Percentiles rank a stretch among this genome's conserved stretches.
Evolutionary conservation across 2,888 invertebrate genomes (phyloP).

Genomic region (Campopleginae sp.): DNA sequence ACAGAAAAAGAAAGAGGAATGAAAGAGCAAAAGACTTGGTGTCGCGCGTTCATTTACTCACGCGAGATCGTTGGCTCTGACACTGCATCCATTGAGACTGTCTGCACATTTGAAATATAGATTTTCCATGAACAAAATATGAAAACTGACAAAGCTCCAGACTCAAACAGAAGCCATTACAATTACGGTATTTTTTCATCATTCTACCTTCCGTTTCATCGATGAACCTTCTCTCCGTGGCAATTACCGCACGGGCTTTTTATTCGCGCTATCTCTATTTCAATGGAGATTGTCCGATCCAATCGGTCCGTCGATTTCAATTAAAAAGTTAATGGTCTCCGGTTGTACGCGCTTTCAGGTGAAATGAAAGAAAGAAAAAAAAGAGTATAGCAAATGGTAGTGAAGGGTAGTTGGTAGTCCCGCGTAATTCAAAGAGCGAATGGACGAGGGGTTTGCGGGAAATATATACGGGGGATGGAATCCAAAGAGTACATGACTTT

Average conservation of each 20-base stretch:
- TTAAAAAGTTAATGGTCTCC: slow-evolving; percentile 61
- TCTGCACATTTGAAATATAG: background rate
- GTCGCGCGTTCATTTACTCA: background rate
- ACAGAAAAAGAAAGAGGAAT: background rate
- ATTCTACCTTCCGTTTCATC: background rate
- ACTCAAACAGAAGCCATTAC: slow-evolving; percentile 15
- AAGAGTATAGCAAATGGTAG: background rate
- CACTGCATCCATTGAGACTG: background rate
- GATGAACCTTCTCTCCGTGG: slow-evolving; percentile 7
- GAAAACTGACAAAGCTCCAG: slow-evolving; percentile 6
- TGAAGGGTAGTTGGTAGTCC: slow-evolving; percentile 7
- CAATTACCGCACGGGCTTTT: slow-evolving; percentile 19
- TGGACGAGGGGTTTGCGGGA: slow-evolving; percentile 22
- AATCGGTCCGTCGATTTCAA: slow-evolving; percentile 50
- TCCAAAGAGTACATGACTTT: slow-evolving; percentile 50
- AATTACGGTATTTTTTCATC: slow-evolving; percentile 29
- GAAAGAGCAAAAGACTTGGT: background rate
- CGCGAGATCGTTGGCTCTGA: background rate
- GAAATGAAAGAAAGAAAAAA: slow-evolving; percentile 16
- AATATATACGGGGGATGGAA: slow-evolving; percentile 26
- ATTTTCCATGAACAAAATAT: slow-evolving; percentile 12
- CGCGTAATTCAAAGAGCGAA: slow-evolving; percentile 33
- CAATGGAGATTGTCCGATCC: slow-evolving; percentile 38
- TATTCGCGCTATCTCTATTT: background rate
- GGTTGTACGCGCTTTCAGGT: slow-evolving; percentile 44